Base-by-base conservation (phyloP, 2,797 vertebrate species). In the Sebastes variabilis region DNA sequence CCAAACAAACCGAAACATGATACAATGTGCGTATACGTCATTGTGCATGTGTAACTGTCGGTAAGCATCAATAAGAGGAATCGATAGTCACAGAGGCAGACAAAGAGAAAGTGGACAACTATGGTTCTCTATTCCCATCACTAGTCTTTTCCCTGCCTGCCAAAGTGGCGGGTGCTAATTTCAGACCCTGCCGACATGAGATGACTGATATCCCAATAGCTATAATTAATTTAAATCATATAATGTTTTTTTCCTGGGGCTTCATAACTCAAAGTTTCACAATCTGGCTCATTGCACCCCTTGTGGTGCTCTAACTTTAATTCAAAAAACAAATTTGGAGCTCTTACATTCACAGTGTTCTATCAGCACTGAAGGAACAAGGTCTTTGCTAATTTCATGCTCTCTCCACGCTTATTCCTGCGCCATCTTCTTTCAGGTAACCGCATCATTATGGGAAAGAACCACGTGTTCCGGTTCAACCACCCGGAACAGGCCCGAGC, bases 401-500 rank as follows among this genome's bases (percentile, higher is more conserved):
- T 66, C 65, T 66, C 65, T 34, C 16, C 20, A 29, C 3, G 6
- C 65, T 82, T 34, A 55, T 69, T 68, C 49, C 36, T 68, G 11
- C 7, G 22, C n/a, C 24, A 27, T 34, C n/a, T 70, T 49, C 30
- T 75, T 84, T 80, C 88, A 99, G 99, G 99, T 87, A 99, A 99
- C 92, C 98, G 99, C 29, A 99, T 99, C 84, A 99, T 99, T 90
- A 99, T 99, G 99, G 99, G 99, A 72, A 99, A 99, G 95, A 99
- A 99, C 92, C 99, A 99, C 0, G 99, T 99, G 86, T 99, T 99
- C 94, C 96, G 98, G 67, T 99, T 99, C 92, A 99, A 99, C 94
- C 99, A 99, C 78, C 99, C 99, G 14, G 99, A 99, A 88, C 99
- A 99, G 93, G 98, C 99, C 4, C 96, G 99, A 30, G 99, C 99